Evolutionary conservation across 2,113 vertebrate genomes (phyloP).

Genomic region (Erythrocebus patas): DNA sequence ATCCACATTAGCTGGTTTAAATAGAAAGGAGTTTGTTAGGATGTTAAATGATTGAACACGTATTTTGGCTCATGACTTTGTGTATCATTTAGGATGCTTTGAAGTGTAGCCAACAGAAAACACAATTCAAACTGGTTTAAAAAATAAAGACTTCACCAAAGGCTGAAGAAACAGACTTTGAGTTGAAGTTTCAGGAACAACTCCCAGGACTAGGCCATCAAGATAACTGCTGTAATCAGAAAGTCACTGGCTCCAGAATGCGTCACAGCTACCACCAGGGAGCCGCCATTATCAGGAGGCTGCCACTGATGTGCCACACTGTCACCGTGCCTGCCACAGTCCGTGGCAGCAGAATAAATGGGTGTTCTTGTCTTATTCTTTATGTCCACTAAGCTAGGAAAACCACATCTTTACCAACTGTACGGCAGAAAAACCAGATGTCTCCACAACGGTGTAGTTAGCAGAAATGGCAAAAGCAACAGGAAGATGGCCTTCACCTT

Average conservation of each 20-base stretch:
- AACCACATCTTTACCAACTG: background rate
- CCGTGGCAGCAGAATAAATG: background rate
- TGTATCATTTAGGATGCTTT: background rate
- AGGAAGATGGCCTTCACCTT: background rate
- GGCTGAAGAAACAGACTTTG: background rate
- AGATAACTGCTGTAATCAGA: background rate
- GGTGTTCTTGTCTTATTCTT: background rate
- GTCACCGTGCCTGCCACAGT: background rate
- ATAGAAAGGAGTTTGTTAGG: background rate
- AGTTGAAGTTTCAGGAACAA: background rate
- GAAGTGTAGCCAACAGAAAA: background rate
- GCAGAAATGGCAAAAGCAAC: background rate
- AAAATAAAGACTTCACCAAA: background rate
- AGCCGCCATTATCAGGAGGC: background rate
- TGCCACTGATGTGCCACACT: accelerated
- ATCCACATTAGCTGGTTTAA: background rate
- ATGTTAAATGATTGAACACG: background rate
- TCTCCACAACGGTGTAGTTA: background rate
- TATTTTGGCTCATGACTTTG: background rate
- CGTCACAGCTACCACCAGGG: background rate
- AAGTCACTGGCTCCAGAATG: background rate
- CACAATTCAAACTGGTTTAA: background rate
- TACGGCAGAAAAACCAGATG: background rate
- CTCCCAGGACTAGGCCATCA: background rate
- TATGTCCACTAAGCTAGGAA: background rate